phyloP scores from a whole-genome alignment of 2,888 invertebrate genomes.

The Drosophila borealis region DNA sequence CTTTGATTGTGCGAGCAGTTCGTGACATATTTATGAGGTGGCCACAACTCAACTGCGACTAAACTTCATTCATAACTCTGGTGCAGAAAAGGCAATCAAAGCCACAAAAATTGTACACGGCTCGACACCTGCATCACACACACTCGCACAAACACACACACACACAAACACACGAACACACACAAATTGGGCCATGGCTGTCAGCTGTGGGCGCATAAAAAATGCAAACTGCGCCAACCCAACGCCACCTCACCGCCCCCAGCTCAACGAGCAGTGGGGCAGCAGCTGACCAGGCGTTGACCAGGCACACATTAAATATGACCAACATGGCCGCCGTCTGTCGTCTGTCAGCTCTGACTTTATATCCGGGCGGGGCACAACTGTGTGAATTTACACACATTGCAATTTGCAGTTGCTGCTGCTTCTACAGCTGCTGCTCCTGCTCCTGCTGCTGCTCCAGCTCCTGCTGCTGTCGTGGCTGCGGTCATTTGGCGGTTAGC shows the following conservation, averaged over 20 bases:
- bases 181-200: slow-evolving; percentile 61
- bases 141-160: slow-evolving; percentile 12
- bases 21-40: slow-evolving; percentile 74
- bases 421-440: slow-evolving; percentile 6
- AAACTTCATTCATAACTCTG: slow-evolving; percentile 77
- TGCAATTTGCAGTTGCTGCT: slow-evolving; percentile 64
- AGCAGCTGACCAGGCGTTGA: slow-evolving; percentile 59
- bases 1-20: slow-evolving; percentile 57
- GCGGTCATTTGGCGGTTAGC: slow-evolving; percentile 77
- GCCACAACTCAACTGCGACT: slow-evolving; percentile 62
- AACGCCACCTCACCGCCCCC: neutral
- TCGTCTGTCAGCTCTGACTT: slow-evolving; percentile 56
- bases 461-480: slow-evolving; percentile 37
- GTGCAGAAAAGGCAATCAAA: slow-evolving; percentile 72
- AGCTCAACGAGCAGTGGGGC: slow-evolving; percentile 30
- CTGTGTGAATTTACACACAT: slow-evolving; percentile 72
- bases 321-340: slow-evolving; percentile 68
- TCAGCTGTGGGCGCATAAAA: slow-evolving; percentile 78
- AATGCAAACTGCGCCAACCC: slow-evolving; percentile 58
- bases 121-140: slow-evolving; percentile 65
- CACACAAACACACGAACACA: slow-evolving; percentile 3
- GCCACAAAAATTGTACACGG: slow-evolving; percentile 74
- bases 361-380: slow-evolving; percentile 53
- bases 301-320: slow-evolving; percentile 75
- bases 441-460: slow-evolving; percentile 25